Conservation (phyloP, 92 coral and sea anemone species). For the Heliopora coerulea region DNA sequence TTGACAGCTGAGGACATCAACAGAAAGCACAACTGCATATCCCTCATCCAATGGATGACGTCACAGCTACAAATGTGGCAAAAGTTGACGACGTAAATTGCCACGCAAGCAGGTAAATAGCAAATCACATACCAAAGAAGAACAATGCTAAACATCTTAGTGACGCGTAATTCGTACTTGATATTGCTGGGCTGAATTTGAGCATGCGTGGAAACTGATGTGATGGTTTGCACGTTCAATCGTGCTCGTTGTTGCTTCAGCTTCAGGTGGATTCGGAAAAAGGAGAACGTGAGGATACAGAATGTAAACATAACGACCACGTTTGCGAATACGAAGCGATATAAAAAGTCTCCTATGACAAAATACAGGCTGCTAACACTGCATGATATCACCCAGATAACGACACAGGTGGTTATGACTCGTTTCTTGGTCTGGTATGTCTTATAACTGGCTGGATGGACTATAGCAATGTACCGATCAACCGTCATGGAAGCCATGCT, state of each 20-base stretch:
- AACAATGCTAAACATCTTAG: slow-evolving; percentile 39
- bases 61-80: slow-evolving; percentile 38
- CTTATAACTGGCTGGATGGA: slow-evolving; percentile 64
- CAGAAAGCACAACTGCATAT: slow-evolving; percentile 33
- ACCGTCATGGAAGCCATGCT: slow-evolving; percentile 69
- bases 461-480: slow-evolving; percentile 80
- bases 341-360: slow-evolving; percentile 66
- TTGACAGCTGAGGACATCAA: slow-evolving; percentile 40
- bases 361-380: slow-evolving; percentile 63
- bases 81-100: slow-evolving; percentile 34
- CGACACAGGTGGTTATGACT: slow-evolving; percentile 53
- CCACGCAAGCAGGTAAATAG: slow-evolving; percentile 33
- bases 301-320: slow-evolving; percentile 78
- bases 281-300: slow-evolving; percentile 69
- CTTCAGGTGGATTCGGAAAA: slow-evolving; percentile 54
- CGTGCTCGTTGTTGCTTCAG: slow-evolving; percentile 30
- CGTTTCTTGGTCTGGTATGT: slow-evolving; percentile 57
- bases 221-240: slow-evolving; percentile 30
- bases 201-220: background rate
- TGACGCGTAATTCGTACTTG: slow-evolving; percentile 37
- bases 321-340: slow-evolving; percentile 75
- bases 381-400: slow-evolving; percentile 68
- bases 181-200: background rate
- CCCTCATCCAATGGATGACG: slow-evolving; percentile 38
- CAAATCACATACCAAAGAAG: slow-evolving; percentile 37